Evolutionary conservation across 2,888 invertebrate genomes (phyloP), one percentile per base, ranked within the genome.

Genomic region (Drosophila anceps): DNA sequence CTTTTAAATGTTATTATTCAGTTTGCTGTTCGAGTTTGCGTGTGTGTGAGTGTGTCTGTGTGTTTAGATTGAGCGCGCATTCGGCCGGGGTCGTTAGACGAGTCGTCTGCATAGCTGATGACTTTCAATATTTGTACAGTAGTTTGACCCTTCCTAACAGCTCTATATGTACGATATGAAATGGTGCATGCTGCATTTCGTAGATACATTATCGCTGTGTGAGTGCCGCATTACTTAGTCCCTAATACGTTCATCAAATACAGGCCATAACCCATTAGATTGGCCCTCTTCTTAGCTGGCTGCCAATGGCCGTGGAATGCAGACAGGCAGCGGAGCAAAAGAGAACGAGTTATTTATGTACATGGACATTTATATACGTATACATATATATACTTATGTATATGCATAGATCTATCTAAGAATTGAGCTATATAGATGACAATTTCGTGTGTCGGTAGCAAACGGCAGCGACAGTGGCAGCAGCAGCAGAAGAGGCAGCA

Each of bases 1-100:
- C 92, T 91, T 90, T 88, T 89, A 88, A 91, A 91, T 92, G 90
- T 91, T 89, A 82, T 91, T 89, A 84, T 91, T 88, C 81, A 82
- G 80, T 82, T 90, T 85, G 72, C 68, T 79, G 12, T 27, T 1
- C 27, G 0, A 27, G 33, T 66, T 10, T 18, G 50, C 0, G 20
- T 13, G 13, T 20, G 50, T 33, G 15, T 33, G n/a, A 35, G 10
- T 57, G 37, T 50, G 12, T 60, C 12, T 57, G 18, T 62, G 59
- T 75, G 79, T 81, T 75, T 72, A 69, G 79, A 75, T 83, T 71
- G 69, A 63, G 66, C 58, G 63, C 65, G 57, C 65, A 54, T 64
- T 62, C 69, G 73, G 69, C 29, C 59, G 69, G 75, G 84, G 74
- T 84, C 79, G 76, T 76, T 70, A 77, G 71, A 70, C 80, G 85